Percentiles rank a stretch among this genome's conserved stretches.
Conservation (phyloP, 2,113 vertebrate genomes). For the Neogale vison region DNA sequence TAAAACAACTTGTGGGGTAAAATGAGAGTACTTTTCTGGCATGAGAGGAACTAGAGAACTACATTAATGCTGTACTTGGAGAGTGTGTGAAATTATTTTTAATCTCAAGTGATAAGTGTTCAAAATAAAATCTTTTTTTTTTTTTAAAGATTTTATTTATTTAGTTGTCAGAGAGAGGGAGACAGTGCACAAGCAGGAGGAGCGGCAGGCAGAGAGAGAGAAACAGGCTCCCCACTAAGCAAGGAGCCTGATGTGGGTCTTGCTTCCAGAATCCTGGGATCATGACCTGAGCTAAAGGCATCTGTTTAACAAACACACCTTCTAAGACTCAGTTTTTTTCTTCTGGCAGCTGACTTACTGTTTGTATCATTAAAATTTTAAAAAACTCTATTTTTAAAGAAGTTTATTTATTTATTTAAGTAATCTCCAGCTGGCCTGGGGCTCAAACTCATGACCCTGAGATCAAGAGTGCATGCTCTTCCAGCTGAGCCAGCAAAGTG, state of each 20-base stretch:
- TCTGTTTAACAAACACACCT: background rate
- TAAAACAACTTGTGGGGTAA: background rate
- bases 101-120: background rate
- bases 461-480: background rate
- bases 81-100: background rate
- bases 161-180: too few species aligned
- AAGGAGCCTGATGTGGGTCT: too few species aligned
- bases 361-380: background rate
- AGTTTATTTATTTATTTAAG: background rate
- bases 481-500: background rate
- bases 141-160: too few species aligned
- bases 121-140: slow-evolving; percentile 6
- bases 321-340: background rate
- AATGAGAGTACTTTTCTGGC: background rate
- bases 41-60: background rate
- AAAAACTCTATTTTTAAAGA: background rate
- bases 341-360: background rate
- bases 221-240: too few species aligned
- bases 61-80: background rate
- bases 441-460: background rate
- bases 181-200: too few species aligned
- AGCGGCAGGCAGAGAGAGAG: too few species aligned
- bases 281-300: too few species aligned
- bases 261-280: too few species aligned
- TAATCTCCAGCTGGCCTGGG: background rate